Percentiles rank a stretch among this genome's conserved stretches.
Conservation (phyloP, 2,113 vertebrate genomes). For the Psittacula cyanocephala region DNA sequence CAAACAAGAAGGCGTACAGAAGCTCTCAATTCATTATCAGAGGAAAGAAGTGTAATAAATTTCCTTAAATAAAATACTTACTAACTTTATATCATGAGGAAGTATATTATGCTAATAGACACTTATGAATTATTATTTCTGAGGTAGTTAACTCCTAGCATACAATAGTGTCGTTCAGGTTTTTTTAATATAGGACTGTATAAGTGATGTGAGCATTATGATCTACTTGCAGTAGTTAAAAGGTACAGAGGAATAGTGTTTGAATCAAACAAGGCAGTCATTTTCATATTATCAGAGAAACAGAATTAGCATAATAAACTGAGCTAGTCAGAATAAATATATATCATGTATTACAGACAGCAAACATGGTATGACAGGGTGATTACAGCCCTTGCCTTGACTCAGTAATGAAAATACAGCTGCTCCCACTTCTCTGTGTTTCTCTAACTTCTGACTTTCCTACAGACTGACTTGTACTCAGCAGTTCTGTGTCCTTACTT, state of each 20-base stretch:
- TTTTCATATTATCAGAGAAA: neutral
- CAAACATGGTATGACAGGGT: neutral
- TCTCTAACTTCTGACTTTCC: neutral
- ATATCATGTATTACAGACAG: neutral
- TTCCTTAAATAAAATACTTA: neutral
- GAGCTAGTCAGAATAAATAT: neutral
- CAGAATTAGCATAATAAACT: neutral
- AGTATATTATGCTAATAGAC: neutral
- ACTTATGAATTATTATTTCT: neutral
- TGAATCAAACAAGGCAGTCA: neutral
- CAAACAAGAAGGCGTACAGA: neutral
- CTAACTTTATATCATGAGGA: neutral
- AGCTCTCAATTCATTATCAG: neutral
- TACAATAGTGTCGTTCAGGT: neutral
- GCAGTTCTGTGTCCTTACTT: neutral
- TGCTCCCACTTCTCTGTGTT: neutral
- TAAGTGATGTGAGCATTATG: neutral
- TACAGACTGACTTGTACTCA: neutral
- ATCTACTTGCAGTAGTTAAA: neutral
- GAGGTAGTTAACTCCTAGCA: neutral
- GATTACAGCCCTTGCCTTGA: neutral
- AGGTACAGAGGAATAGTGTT: neutral
- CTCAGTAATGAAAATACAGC: neutral
- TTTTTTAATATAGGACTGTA: neutral
- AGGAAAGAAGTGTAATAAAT: neutral